These are phyloP conservation scores for Antitype chi DNA, from an alignment of 2,888 invertebrate species.

Conservation along the genomic window DNA sequence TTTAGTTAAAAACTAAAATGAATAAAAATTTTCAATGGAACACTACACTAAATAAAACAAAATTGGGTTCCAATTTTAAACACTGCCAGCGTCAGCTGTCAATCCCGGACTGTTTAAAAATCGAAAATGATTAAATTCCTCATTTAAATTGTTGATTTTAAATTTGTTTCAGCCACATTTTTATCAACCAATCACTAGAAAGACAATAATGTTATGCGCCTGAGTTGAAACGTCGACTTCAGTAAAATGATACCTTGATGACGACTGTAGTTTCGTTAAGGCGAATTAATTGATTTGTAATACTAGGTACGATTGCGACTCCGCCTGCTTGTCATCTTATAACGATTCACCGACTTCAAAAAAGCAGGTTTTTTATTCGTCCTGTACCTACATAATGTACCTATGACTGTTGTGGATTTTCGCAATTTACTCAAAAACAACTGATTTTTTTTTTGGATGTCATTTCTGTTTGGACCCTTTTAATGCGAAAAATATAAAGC, in stretches of 20 bases:
- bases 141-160: slow-evolving; percentile 26
- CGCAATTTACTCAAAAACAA: too few relatives aligned
- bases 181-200: slow-evolving; percentile 29
- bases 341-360: neutral
- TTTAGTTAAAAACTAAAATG: slow-evolving; percentile 7
- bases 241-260: slow-evolving; percentile 46
- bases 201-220: slow-evolving; percentile 20
- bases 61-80: slow-evolving; percentile 22
- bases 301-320: neutral
- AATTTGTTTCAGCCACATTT: slow-evolving; percentile 21
- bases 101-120: slow-evolving; percentile 34
- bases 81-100: slow-evolving; percentile 29
- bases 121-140: slow-evolving; percentile 3
- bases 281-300: slow-evolving; percentile 24
- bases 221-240: slow-evolving; percentile 34
- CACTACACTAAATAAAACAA: neutral
- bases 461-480: too few relatives aligned
- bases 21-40: neutral
- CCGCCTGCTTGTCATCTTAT: too few relatives aligned
- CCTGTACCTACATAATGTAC: too few relatives aligned
- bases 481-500: too few relatives aligned
- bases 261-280: slow-evolving; percentile 36
- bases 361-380: neutral
- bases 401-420: neutral
- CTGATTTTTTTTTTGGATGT: too few relatives aligned